Evolutionary conservation across 2,888 invertebrate genomes (phyloP).

Genomic region (Marasmarcha lunaedactyla): DNA sequence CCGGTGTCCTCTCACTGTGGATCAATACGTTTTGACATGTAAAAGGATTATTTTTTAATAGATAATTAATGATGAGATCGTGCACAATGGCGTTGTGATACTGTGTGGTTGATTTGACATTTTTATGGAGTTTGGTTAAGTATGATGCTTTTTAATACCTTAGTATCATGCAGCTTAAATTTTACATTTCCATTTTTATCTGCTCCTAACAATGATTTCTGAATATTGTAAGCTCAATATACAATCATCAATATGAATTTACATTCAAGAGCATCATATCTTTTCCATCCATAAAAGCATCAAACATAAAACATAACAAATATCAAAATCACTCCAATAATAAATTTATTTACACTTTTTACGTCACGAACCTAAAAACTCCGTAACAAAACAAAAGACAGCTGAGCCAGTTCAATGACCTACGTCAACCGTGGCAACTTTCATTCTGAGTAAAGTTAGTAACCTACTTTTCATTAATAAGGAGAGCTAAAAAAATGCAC

Average conservation of each 20-base stretch:
- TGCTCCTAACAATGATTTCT: no score
- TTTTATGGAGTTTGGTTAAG: not conserved
- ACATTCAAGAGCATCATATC: no score
- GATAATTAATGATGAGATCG: conserved; percentile 57
- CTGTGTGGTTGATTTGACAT: conserved; percentile 7
- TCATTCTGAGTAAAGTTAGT: conserved; percentile 69
- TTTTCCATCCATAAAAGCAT: no score
- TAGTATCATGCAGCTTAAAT: no score
- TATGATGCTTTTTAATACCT: no score
- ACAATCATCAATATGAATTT: no score
- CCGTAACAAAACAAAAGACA: conserved; percentile 50
- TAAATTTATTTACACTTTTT: no score
- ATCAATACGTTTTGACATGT: conserved; percentile 58
- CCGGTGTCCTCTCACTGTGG: conserved; percentile 47
- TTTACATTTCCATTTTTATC: no score
- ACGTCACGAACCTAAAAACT: conserved; percentile 15
- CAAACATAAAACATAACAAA: no score
- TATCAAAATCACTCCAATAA: no score
- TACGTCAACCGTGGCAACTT: conserved; percentile 66
- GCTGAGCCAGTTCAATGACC: conserved; percentile 61
- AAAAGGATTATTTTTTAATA: conserved; percentile 66
- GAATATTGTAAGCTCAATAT: no score
- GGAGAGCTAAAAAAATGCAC: conserved; percentile 69
- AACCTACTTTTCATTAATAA: conserved; percentile 72
- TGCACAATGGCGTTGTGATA: conserved; percentile 25